Evolutionary conservation across 2,888 invertebrate genomes (phyloP), one percentile per base, ranked within the genome.

Genomic region (Chloroclysta siterata): DNA sequence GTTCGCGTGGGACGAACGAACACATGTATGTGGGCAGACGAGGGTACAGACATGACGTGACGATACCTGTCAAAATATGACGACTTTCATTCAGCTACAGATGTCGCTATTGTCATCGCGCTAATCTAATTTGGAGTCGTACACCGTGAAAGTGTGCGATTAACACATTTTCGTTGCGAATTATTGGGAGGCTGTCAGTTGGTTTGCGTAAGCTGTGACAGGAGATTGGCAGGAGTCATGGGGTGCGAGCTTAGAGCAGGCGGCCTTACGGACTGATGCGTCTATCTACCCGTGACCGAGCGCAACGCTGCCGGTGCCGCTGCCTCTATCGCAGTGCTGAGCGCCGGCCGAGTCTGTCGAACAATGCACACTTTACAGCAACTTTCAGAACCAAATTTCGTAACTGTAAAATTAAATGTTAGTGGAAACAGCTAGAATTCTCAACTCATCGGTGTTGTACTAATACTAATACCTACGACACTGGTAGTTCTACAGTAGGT

Each of bases 21-120:
- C 92, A 92, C 88, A 88, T 91, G 91, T 91, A 92, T 90, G 90
- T 89, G 90, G 91, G 89, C 79, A 86, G 87, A 87, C 87, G 76
- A 87, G 88, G 89, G 89, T 87, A 78, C 82, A 69, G 81, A 75
- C 83, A 80, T 80, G n/a, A n/a, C n/a, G 73, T 84, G 85, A 89
- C 86, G 87, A 84, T 90, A 90, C 89, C 90, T 93, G 92, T 92
- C 91, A 91, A 90, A 92, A 91, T 92, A 92, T 92, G 92, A 92
- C 89, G 90, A 89, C 84, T 83, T 78, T 78, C 76, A 85, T 86
- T 85, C 84, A 82, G 79, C 82, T 90, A 90, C 91, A 92, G 90
- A 91, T 92, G 92, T 88, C 84, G 77, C 84, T 75, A 90, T 91
- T 92, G 92, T 92, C 88, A 85, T 83, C 87, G 83, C 41, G 71